Base-by-base conservation (phyloP, 2,888 invertebrate genomes). In the Caenorhabditis doughertyi region DNA sequence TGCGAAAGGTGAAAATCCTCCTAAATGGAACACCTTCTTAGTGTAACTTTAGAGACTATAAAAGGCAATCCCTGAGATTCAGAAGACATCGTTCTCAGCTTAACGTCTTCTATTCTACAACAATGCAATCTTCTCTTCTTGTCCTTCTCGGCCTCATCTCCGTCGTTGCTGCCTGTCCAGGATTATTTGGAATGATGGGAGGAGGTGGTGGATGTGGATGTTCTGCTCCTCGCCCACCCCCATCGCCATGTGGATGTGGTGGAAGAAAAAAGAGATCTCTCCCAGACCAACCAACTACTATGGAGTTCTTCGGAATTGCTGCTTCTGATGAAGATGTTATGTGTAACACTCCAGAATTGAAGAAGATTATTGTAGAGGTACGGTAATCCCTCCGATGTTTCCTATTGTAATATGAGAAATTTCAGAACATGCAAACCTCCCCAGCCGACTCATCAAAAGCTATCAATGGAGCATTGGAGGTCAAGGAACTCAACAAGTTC, bases 151-250 rank as follows among this genome's bases (percentile, higher is more conserved):
- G 32, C 29, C 47, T 71, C 16, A 11, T 71, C 64, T 70, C 70
- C 64, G 29, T 79, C 27, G 16, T 29, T 29, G 74, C 64, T 9
- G 81, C 81, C 23, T 81, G 81, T 60, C 81, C 81, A 39, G 81
- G 81, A 71, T 53, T 76, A n/a, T 81, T 81, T 32, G 81, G 81
- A 51, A 70, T 70, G 70, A 35, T 44, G 49, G 84, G 84, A 23
- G 83, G 84, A 42, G 81, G 84, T 16, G 81, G 79, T 47, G 71
- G 72, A 51, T 84, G 83, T 53, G 70, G 71, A 65, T 83, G 83
- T 47, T 79, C 81, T 47, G 83, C 79, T 49, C 81, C 55, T n/a
- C n/a, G n/a, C n/a, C n/a, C n/a, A n/a, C 81, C 82, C 44, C n/a
- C n/a, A n/a, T n/a, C n/a, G n/a, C n/a, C n/a, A n/a, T n/a, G n/a